phyloP scores from a whole-genome alignment of 2,888 invertebrate genomes.

The Drosophila neonasuta region DNA sequence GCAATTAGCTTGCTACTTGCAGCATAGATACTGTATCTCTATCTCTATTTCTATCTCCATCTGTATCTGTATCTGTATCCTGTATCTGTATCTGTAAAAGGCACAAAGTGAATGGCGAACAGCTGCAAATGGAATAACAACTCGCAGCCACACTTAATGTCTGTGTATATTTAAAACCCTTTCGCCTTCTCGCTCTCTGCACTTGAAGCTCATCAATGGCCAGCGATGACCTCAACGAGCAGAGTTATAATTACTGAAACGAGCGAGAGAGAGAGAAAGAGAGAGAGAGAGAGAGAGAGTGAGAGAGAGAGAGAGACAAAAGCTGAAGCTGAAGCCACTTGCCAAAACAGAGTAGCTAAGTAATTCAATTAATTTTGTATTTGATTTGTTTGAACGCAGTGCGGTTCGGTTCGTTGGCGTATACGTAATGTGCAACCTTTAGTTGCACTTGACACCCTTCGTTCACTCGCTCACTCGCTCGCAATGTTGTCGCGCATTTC shows the following conservation, averaged over 20 bases:
- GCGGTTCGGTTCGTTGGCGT: background rate
- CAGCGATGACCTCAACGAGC: slow-evolving; percentile 3
- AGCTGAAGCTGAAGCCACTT: background rate
- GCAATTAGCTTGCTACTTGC: slow-evolving; percentile 36
- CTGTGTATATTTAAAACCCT: background rate
- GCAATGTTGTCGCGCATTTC: slow-evolving; percentile 23
- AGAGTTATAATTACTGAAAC: slow-evolving; percentile 26
- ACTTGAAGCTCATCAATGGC: slow-evolving; percentile 7
- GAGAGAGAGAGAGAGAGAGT: no score
- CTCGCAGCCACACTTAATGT: background rate
- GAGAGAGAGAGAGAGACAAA: no score
- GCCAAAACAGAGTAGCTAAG: background rate
- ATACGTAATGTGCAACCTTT: slow-evolving; percentile 8
- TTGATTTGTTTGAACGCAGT: background rate
- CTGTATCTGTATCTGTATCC: background rate
- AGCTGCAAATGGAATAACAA: background rate
- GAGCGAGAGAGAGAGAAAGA: background rate
- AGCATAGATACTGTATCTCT: slow-evolving; percentile 1
- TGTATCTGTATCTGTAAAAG: background rate
- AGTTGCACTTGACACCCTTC: slow-evolving; percentile 15
- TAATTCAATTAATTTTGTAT: slow-evolving; percentile 18
- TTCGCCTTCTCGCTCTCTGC: slow-evolving; percentile 2
- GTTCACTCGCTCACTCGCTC: no score
- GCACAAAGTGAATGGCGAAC: background rate
- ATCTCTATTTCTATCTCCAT: background rate